These are phyloP conservation scores for Mizuhopecten yessoensis DNA, from an alignment of 1,140 invertebrate species.

Conservation along the genomic window DNA sequence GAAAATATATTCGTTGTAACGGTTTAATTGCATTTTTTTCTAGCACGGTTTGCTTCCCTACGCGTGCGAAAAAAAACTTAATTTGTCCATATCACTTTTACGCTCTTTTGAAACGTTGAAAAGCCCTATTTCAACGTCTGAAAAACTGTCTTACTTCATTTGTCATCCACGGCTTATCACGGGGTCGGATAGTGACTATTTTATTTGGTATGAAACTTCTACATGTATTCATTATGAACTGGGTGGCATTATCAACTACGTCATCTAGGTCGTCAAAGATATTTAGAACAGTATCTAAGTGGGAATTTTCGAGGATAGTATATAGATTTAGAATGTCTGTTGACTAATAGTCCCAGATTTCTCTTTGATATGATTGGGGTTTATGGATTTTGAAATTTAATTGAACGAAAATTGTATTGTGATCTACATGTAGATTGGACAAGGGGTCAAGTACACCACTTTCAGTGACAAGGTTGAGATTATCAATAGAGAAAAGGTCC, in stretches of 20 bases:
- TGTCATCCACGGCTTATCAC: neutral
- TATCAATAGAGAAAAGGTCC: neutral
- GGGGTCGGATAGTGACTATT: neutral
- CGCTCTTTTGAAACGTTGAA: neutral
- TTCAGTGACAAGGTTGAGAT: neutral
- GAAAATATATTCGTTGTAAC: neutral
- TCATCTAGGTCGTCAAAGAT: neutral
- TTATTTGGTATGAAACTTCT: neutral
- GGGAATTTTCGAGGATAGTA: neutral
- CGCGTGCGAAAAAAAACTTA: neutral
- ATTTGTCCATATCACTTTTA: neutral
- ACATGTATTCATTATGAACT: neutral
- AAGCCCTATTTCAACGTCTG: neutral
- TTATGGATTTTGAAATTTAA: neutral
- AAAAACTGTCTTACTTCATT: neutral
- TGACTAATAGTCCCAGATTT: neutral
- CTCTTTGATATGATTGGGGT: neutral
- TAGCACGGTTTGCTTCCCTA: neutral
- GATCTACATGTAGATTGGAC: neutral
- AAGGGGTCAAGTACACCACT: neutral
- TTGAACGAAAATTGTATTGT: neutral
- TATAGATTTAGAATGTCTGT: neutral
- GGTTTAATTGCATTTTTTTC: neutral
- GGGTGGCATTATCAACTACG: neutral
- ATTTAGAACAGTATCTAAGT: neutral